Evolutionary conservation across 2,888 invertebrate species (phyloP).

Genomic region (Heliconius ethilla): DNA sequence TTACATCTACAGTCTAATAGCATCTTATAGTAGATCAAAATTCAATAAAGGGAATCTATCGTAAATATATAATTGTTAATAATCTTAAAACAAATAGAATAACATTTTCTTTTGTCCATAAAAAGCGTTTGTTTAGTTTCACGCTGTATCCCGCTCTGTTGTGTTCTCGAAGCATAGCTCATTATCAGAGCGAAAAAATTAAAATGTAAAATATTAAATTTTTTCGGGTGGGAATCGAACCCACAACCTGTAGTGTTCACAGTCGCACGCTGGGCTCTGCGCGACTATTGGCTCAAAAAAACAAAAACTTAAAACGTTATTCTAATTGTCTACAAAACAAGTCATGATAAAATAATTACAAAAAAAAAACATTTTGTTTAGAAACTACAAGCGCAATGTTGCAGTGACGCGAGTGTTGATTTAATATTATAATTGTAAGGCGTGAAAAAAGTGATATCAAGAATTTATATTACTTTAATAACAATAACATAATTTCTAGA

Average conservation of each 20-base stretch:
- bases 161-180: too few relatives aligned
- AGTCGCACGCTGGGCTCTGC: too few relatives aligned
- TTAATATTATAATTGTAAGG: not conserved
- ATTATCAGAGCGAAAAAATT: too few relatives aligned
- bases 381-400: conserved; percentile 8
- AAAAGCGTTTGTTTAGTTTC: not conserved
- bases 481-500: not conserved
- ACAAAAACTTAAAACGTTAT: not conserved
- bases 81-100: not conserved
- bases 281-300: not conserved
- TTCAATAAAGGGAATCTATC: not conserved
- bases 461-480: not conserved
- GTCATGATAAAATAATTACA: not conserved
- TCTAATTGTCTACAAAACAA: conserved; percentile 8
- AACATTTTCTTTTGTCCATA: not conserved
- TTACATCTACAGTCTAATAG: not conserved
- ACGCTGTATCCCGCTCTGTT: too few relatives aligned
- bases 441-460: conserved; percentile 2
- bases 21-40: not conserved
- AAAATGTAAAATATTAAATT: too few relatives aligned
- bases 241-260: too few relatives aligned
- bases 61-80: not conserved
- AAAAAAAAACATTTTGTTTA: not conserved
- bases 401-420: conserved; percentile 3
- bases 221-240: too few relatives aligned